Conservation (phyloP, 2,888 invertebrate genomes). For the Scaptomyza cyrtandrae region DNA sequence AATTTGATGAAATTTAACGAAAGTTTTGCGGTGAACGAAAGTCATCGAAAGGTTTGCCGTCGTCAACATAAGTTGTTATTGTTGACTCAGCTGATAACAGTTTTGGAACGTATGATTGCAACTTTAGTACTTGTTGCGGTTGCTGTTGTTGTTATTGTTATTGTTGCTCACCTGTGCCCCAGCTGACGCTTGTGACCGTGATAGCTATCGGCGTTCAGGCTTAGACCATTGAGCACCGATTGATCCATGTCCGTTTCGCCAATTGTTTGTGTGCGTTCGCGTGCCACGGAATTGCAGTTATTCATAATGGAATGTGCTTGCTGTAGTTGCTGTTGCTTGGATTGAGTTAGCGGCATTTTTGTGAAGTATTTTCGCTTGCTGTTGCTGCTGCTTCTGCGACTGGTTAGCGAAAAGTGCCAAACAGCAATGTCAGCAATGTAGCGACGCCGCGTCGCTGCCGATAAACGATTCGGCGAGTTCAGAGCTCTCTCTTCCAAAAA, state of each 20-base stretch:
- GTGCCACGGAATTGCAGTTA: conserved; percentile 25
- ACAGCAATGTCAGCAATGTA: conserved; percentile 51
- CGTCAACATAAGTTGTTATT: background rate
- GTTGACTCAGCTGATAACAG: conserved; percentile 31
- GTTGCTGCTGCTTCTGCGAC: conserved; percentile 37
- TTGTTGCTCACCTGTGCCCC: conserved; percentile 82
- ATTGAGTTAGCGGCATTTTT: conserved; percentile 53
- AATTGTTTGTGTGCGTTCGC: conserved; percentile 69
- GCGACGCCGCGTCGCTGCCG: conserved; percentile 49
- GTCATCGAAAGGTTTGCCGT: conserved; percentile 2
- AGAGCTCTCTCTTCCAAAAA: conserved; percentile 39
- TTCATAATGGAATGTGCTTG: conserved; percentile 43
- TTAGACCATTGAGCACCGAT: conserved; percentile 74
- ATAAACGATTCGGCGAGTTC: conserved; percentile 32
- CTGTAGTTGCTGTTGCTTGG: conserved; percentile 23
- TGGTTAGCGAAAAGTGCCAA: conserved; percentile 58
- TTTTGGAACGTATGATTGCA: background rate
- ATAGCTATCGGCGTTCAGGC: conserved; percentile 48
- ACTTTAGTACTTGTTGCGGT: background rate
- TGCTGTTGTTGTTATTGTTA: background rate
- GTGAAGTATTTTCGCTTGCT: conserved; percentile 23
- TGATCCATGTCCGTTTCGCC: conserved; percentile 81
- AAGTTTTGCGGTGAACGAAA: conserved; percentile 2
- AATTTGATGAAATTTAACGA: conserved; percentile 2
- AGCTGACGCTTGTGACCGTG: conserved; percentile 82